Percentiles rank a stretch among this genome's conserved stretches.
phyloP scores from a whole-genome alignment of 2,888 invertebrate genomes.

The Onthophagus sagittarius region DNA sequence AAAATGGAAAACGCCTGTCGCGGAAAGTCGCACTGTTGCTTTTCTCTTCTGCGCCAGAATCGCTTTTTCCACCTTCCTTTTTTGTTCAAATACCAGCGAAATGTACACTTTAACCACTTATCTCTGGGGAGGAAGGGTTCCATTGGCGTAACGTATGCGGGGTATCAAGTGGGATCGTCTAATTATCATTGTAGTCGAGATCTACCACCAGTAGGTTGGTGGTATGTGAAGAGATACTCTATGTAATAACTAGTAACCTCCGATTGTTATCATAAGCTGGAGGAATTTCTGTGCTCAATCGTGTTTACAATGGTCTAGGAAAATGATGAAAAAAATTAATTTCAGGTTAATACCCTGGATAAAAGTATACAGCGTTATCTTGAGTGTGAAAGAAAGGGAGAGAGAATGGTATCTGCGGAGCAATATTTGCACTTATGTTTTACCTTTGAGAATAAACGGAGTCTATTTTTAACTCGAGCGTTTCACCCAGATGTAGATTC shows the following conservation, averaged over 20 bases:
- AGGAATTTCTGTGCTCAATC: background rate
- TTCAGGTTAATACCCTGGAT: background rate
- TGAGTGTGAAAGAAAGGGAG: too few species aligned
- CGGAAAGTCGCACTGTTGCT: background rate
- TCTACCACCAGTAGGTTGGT: background rate
- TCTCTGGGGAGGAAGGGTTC: background rate
- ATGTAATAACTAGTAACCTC: background rate
- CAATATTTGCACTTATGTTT: background rate
- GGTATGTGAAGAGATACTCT: background rate
- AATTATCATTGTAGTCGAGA: background rate
- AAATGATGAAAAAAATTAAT: background rate
- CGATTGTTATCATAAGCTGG: background rate
- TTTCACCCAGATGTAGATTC: background rate
- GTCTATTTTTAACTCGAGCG: background rate
- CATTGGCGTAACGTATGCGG: background rate
- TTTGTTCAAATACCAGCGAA: background rate
- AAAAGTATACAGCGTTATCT: background rate
- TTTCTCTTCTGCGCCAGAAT: background rate
- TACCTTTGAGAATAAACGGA: background rate
- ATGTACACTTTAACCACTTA: background rate
- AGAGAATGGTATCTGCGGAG: background rate
- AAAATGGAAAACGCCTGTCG: background rate
- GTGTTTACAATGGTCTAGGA: too few species aligned
- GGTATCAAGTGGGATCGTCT: background rate
- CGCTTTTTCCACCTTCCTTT: background rate